Conservation (phyloP, 2,888 invertebrate species). For the Diplolepis rosae region DNA sequence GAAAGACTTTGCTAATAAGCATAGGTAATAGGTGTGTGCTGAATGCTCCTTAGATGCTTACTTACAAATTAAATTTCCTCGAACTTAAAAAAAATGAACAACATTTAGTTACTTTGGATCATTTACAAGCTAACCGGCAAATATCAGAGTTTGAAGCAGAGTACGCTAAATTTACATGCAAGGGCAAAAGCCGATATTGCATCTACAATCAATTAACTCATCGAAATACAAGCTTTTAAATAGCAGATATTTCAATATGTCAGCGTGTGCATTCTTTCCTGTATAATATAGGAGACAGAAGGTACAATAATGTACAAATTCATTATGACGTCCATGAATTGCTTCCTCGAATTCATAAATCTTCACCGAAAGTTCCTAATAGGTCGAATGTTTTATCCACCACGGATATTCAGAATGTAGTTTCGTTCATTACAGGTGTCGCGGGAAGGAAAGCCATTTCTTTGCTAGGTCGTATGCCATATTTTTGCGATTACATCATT, state of each 20-base stretch:
- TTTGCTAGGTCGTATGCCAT: conserved; percentile 11
- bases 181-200: background rate
- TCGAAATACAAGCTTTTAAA: background rate
- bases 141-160: background rate
- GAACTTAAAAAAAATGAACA: background rate
- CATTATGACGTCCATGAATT: background rate
- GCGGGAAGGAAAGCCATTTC: conserved; percentile 9
- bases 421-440: background rate
- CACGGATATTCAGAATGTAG: background rate
- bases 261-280: conserved; percentile 20
- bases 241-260: background rate
- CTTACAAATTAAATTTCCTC: too few species aligned
- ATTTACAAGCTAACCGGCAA: conserved; percentile 3
- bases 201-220: background rate
- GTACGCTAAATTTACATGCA: background rate
- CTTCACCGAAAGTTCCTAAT: background rate
- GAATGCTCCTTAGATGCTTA: too few species aligned
- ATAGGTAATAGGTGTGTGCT: too few species aligned
- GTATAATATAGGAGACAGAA: background rate
- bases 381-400: background rate
- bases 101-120: background rate
- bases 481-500: conserved; percentile 1
- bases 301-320: background rate
- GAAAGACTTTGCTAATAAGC: too few species aligned
- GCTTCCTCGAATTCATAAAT: background rate